Evolutionary conservation across 2,797 vertebrate genomes (phyloP), one percentile per base, ranked within the genome.

Genomic region (Euphonia xanthogaster): DNA sequence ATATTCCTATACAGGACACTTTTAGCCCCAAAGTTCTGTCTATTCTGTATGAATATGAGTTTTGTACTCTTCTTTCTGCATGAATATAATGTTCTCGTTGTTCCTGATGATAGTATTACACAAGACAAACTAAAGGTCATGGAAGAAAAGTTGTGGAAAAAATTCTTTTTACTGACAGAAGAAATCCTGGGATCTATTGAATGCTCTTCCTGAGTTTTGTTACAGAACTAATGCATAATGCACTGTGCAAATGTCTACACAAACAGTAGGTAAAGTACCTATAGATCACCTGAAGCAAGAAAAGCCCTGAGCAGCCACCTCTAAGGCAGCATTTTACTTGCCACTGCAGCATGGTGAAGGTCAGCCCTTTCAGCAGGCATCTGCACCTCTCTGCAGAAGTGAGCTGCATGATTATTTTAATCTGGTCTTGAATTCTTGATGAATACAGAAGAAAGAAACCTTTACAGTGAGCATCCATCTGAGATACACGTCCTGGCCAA

Each of bases 331-430:
- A 6, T n/a, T 88, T 77, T 60, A 62, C 55, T 53, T 48, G 19
- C 10, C n/a, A 12, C 12, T 63, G 61, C 33, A 67, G 40, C 27
- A 15, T 0, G 1, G 39, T 27, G 57, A 54, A 1, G 4, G 22
- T 16, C 40, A 75, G 42, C 25, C 57, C n/a, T 84, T 50, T 27
- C 68, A 80, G 78, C 53, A 79, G 65, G 65, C 35, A 7, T 61
- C 61, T 50, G 42, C 45, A 61, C 82, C 21, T 74, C 50, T n/a
- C 76, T 4, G 2, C 33, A 83, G 53, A 57, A 31, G 35, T 10
- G 37, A 44, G 28, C 51, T 42, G 30, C 33, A 14, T 12, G 9
- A 13, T 25, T 48, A 20, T 80, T 76, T 71, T 57, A 50, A 35
- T 48, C 17, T 33, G 27, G 2, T 23, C 17, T 81, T 70, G 48